A percentile compares a stretch with the other conserved stretches of the same genome.
Conservation (phyloP, 2,797 vertebrate species). For the Enteromius thamalakanensis region DNA sequence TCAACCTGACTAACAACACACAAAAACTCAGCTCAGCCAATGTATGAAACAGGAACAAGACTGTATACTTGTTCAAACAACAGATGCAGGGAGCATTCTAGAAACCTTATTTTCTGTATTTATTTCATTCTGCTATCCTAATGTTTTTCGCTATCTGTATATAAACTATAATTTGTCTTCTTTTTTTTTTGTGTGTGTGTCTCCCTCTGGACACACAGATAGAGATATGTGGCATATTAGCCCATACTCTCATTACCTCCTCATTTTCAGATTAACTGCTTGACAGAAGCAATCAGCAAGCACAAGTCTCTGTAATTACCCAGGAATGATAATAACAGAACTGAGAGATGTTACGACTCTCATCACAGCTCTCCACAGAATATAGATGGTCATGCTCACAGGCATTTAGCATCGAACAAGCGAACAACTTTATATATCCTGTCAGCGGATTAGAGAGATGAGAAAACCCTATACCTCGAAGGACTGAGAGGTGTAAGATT, state of each 20-base stretch:
- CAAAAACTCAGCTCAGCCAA: background rate
- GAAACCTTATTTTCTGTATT: background rate
- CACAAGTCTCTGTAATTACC: slow-evolving; percentile 55
- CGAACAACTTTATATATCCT: background rate
- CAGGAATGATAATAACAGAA: slow-evolving; percentile 44
- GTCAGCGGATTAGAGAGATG: slow-evolving; percentile 15
- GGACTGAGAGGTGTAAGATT: background rate
- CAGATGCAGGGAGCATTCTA: background rate
- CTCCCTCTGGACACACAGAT: slow-evolving; percentile 13
- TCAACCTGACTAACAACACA: background rate
- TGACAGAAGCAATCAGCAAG: slow-evolving; percentile 50
- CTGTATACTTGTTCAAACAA: too few species aligned
- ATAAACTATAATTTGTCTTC: slow-evolving; percentile 5
- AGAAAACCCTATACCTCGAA: background rate
- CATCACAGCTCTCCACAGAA: slow-evolving; percentile 28
- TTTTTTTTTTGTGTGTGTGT: slow-evolving; percentile 3
- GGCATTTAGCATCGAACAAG: background rate
- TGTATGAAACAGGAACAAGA: background rate
- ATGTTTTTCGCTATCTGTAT: slow-evolving; percentile 1
- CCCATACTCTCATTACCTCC: slow-evolving; percentile 56
- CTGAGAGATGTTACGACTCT: slow-evolving; percentile 40
- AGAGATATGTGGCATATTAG: slow-evolving; percentile 49
- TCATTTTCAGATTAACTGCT: slow-evolving; percentile 56
- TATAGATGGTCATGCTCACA: slow-evolving; percentile 39
- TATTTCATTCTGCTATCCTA: background rate